Base-by-base conservation (phyloP, 2,113 vertebrate genomes). In the Sebastes fasciatus region DNA sequence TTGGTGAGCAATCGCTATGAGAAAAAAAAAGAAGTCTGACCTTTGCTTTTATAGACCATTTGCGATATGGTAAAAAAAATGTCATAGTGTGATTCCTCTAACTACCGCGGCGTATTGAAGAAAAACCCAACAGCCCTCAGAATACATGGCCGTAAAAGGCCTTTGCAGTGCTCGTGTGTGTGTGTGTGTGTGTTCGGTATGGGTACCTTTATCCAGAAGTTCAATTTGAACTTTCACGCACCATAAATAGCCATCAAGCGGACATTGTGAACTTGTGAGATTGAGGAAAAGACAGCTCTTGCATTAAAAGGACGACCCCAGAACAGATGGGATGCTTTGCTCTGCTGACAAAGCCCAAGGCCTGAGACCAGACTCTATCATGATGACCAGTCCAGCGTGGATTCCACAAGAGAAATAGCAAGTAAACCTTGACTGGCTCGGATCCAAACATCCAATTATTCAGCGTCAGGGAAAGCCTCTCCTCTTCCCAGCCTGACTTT, bases 11-110 rank as follows among this genome's bases (percentile, higher is more conserved):
- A 79, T 91, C 16, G 46, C 64, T 78, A 26, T 76, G 78, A 79
- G 52, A 54, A 17, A 19, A 61, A 81, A 76, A 86, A 82, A 88
- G 26, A 91, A 85, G 65, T 26, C 82, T 94, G 94, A 94, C 94
- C 93, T 96, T 95, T 94, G 82, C 48, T 93, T 94, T 95, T 93
- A 95, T 94, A 89, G 90, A 89, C 89, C 87, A 90, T 95, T 94
- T 90, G 71, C 34, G 12, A 62, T 61, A 76, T 79, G 45, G 66
- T 73, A 80, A 64, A 83, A 87, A 92, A 91, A 89, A 91, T 60
- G 61, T 64, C 76, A 79, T 54, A 46, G 71, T 84, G 26, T 69
- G 49, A 90, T 85, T 90, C 73, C 73, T 70, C 67, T 77, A 87
- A 81, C 80, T 70, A 67, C 79, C 45, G 16, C 6, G 9, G 58